Evolutionary conservation across 1,140 invertebrate species (phyloP).

Genomic region (Drosophila parabipectinata): DNA sequence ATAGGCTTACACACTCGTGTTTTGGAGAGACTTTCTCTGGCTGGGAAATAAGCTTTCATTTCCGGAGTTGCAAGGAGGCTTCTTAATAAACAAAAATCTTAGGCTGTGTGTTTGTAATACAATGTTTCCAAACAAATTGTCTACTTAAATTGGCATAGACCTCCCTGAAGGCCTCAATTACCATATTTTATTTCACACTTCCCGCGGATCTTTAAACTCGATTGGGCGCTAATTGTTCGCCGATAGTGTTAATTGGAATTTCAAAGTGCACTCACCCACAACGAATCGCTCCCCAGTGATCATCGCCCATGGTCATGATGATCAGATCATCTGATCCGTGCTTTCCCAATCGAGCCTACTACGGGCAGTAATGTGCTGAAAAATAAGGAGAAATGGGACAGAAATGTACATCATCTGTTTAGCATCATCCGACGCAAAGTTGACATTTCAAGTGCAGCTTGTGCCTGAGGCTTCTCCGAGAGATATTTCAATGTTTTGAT

Average conservation of each 20-base stretch:
- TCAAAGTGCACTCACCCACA: constrained; percentile 47
- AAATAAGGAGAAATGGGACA: constrained; percentile 22
- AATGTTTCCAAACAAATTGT: not conserved
- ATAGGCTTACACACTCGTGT: constrained; percentile 44
- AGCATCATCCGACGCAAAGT: constrained; percentile 75
- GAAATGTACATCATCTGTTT: constrained; percentile 57
- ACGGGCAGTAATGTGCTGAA: constrained; percentile 54
- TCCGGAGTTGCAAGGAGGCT: constrained; percentile 7
- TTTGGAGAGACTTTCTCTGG: constrained; percentile 26
- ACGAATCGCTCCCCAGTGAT: constrained; percentile 22
- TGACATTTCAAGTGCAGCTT: constrained; percentile 80
- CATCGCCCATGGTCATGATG: constrained; percentile 6
- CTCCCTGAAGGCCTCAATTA: constrained; percentile 27
- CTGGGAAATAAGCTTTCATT: constrained; percentile 27
- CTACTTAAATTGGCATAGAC: constrained; percentile 25
- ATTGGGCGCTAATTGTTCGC: constrained; percentile 54
- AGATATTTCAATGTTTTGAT: constrained; percentile 71
- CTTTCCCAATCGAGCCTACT: constrained; percentile 20
- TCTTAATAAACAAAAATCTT: not conserved
- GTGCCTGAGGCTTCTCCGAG: constrained; percentile 29
- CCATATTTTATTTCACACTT: constrained; percentile 36
- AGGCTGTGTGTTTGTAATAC: too few relatives aligned
- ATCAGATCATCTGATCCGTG: constrained; percentile 20
- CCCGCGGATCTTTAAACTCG: constrained; percentile 30
- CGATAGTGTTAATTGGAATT: constrained; percentile 65